Conservation (phyloP, 2,888 invertebrate genomes). For the Pyrocoelia pectoralis region DNA sequence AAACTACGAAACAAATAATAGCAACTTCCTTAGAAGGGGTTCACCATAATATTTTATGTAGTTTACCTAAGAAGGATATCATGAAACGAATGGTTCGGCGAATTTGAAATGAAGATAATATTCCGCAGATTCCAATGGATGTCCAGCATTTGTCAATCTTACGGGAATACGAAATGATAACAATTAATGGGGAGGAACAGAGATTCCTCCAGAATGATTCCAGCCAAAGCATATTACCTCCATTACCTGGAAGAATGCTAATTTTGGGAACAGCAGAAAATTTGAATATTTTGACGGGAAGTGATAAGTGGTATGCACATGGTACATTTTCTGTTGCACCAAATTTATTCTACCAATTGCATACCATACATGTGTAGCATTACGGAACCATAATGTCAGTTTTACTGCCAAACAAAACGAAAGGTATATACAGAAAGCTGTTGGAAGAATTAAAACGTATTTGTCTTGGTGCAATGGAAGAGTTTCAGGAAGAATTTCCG, state of each 20-base stretch:
- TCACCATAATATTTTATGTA: neutral
- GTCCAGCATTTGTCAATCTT: neutral
- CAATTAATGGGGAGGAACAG: conserved; percentile 4
- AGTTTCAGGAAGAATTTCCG: too few species aligned
- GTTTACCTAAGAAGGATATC: neutral
- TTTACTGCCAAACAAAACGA: too few species aligned
- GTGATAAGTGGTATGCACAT: too few species aligned
- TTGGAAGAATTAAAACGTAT: too few species aligned
- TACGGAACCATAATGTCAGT: neutral
- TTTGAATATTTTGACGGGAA: too few species aligned
- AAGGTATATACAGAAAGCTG: too few species aligned
- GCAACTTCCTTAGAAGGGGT: neutral
- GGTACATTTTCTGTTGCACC: too few species aligned
- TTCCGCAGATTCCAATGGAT: neutral
- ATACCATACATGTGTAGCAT: neutral
- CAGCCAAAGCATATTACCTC: neutral
- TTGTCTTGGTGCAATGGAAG: neutral
- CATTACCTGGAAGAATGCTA: neutral
- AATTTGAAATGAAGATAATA: neutral
- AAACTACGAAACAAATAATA: neutral
- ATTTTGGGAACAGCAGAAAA: neutral
- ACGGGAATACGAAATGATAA: neutral
- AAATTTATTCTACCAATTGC: too few species aligned
- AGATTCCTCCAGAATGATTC: neutral
- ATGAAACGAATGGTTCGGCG: neutral